Conservation (phyloP, 2,113 vertebrate species). For the Acrocephalus arundinaceus region DNA sequence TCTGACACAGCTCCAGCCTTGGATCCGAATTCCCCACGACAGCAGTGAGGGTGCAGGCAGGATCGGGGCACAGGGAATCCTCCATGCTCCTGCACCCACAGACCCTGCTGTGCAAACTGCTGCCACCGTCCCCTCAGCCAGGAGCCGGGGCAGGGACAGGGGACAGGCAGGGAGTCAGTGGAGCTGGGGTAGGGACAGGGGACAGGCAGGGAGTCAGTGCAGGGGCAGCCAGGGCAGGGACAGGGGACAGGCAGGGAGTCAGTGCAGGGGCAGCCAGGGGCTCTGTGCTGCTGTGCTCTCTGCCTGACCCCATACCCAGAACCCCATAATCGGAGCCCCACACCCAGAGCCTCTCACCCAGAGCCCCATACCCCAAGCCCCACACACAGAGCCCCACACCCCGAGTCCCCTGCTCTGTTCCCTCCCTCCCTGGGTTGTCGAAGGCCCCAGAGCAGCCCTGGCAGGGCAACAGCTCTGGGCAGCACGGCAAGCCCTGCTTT, state of each 20-base stretch:
- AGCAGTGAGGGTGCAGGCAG: rapidly evolving
- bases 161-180: too few relatives aligned
- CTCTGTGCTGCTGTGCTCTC: background rate
- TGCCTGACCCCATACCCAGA: background rate
- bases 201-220: background rate
- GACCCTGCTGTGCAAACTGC: background rate
- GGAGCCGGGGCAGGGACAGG: background rate
- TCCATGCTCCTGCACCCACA: rapidly evolving
- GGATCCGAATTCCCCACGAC: rapidly evolving
- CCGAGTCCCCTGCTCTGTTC: background rate
- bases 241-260: background rate
- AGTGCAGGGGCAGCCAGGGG: background rate
- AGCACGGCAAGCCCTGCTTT: rapidly evolving
- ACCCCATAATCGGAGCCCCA: background rate
- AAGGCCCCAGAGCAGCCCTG: background rate
- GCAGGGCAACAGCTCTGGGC: background rate
- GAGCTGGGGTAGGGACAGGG: too few relatives aligned
- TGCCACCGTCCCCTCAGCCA: background rate
- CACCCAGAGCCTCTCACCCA: background rate
- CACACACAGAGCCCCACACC: background rate
- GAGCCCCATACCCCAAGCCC: background rate
- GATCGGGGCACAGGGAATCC: background rate
- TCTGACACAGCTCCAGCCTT: background rate
- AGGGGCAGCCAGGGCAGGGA: background rate
- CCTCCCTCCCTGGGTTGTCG: rapidly evolving